phyloP scores from a whole-genome alignment of 2,797 vertebrate species.

The Rallus crepitans region DNA sequence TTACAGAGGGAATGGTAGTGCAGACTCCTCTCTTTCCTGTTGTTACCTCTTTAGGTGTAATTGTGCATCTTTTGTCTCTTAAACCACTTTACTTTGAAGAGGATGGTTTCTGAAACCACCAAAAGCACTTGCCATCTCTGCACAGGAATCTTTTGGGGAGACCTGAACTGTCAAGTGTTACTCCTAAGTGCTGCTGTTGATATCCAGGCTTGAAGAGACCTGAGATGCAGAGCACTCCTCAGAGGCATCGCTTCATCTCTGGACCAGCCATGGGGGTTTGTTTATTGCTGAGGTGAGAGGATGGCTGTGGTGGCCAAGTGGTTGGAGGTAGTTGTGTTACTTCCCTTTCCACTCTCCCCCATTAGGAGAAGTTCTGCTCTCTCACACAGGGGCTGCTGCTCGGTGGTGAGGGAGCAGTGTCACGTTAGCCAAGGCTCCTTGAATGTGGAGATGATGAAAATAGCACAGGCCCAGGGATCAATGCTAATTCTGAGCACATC shows the following conservation, averaged over 20 bases:
- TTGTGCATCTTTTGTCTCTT: neutral
- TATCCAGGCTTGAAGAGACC: neutral
- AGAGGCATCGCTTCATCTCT: neutral
- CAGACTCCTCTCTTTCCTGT: neutral
- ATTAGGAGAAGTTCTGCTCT: neutral
- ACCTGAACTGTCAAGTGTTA: neutral
- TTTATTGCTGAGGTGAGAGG: neutral
- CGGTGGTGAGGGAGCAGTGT: neutral
- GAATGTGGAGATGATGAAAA: neutral
- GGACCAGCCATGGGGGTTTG: neutral
- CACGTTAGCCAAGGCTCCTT: neutral
- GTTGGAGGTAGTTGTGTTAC: neutral
- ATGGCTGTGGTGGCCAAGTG: neutral
- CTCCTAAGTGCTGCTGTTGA: neutral
- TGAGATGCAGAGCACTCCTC: neutral
- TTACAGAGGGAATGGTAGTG: slow-evolving; percentile 45
- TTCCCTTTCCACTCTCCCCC: neutral
- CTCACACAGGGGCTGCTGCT: neutral
- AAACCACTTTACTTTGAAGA: neutral
- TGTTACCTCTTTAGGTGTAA: slow-evolving; percentile 19
- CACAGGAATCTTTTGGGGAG: neutral
- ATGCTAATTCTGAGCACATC: neutral
- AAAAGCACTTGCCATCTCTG: neutral
- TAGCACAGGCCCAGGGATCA: neutral
- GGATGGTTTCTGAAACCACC: slow-evolving; percentile 28